Evolutionary conservation across 2,797 vertebrate species (phyloP), one percentile per base, ranked within the genome.

Genomic region (Diceros bicornis): DNA sequence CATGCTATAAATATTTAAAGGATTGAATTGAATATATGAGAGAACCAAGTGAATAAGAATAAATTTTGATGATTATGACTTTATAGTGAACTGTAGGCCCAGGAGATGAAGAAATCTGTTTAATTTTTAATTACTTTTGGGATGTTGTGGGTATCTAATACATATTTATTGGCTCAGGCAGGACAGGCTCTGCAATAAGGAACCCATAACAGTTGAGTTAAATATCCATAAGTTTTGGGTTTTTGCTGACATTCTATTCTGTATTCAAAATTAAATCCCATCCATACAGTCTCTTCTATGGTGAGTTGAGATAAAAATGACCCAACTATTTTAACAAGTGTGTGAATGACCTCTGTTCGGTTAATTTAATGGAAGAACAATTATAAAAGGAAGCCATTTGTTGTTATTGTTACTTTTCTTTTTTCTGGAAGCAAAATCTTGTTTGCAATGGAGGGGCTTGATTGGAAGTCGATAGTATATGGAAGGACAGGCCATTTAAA

Each of bases 61-160:
- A 83, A 97, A 96, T 98, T 97, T 96, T 97, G 87, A 98, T 97
- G 92, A 97, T 97, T 97, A 92, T 97, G 97, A 97, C 96, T 98
- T 97, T 96, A 88, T 96, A 81, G 95, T 97, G 96, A 96, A 93
- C 93, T 94, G 66, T 84, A 82, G 44, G 44, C 96, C 84, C 97
- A 95, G 41, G 92, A 98, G 98, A 98, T 96, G 77, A 97, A 97
- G 92, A 93, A 95, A 97, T 96, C 84, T 97, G 87, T 96, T 98
- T 98, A 97, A 98, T 97, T 97, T 98, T 98, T 98, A 98, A 98
- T 98, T 98, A 97, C 96, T 96, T 97, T 97, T 55, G 96, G 97
- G 95, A 97, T 95, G 68, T 75, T 94, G 95, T 82, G 81, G 75
- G 37, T 92, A 91, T 88, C 87, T 97, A 96, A 98, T 97, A 95